Evolutionary conservation across 2,113 vertebrate species (phyloP).

Genomic region (Donacobius atricapilla): DNA sequence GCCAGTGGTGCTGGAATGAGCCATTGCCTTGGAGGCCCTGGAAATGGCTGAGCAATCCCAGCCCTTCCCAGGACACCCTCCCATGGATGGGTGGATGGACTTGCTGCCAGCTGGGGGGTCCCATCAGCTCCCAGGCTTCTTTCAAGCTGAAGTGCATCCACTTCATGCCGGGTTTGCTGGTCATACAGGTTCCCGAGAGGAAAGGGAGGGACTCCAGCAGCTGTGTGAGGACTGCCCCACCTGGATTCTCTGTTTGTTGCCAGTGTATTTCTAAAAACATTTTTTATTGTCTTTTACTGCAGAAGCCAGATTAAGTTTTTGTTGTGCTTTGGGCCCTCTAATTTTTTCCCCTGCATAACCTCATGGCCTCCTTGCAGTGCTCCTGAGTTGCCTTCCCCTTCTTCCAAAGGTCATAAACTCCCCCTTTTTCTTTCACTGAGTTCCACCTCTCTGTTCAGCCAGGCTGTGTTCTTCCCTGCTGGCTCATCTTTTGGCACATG

Average conservation of each 20-base stretch:
- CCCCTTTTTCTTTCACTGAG: background rate
- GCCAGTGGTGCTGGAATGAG: conserved; percentile 27
- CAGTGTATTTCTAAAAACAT: background rate
- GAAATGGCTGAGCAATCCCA: background rate
- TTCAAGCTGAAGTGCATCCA: background rate
- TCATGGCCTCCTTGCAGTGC: fast-evolving
- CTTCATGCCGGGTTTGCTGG: fast-evolving
- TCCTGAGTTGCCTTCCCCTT: background rate
- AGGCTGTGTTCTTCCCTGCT: background rate
- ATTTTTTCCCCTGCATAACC: background rate
- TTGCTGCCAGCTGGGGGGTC: background rate
- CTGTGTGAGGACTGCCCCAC: background rate
- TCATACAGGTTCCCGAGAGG: fast-evolving
- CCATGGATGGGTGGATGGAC: background rate
- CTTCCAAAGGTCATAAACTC: background rate
- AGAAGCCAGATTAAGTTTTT: background rate
- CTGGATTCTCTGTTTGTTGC: background rate
- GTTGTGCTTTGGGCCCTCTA: background rate
- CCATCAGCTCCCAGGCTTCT: background rate
- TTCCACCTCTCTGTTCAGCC: background rate
- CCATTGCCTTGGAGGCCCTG: background rate
- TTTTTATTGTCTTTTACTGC: background rate
- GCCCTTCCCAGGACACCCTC: background rate
- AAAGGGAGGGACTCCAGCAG: background rate
- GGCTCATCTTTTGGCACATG: background rate